A percentile compares a stretch with the other conserved stretches of the same genome.
Evolutionary conservation across 2,797 vertebrate genomes (phyloP).

Genomic region (Neosalanx taihuensis): DNA sequence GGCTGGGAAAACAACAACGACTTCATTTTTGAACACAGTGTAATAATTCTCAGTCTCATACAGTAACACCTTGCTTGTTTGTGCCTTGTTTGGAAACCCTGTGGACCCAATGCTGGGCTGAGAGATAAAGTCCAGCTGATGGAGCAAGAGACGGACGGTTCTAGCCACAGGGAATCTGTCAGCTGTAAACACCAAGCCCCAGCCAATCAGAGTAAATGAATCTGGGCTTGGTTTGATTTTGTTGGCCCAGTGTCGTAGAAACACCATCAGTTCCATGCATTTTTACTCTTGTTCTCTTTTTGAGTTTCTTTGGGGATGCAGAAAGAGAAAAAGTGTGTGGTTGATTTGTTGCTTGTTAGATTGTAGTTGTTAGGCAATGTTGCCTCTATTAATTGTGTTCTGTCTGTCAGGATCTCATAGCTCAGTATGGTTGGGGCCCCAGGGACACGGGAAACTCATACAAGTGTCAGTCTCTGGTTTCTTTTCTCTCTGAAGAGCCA

Average conservation of each 20-base stretch:
- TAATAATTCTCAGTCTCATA: neutral
- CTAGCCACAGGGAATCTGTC: neutral
- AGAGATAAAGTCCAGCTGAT: neutral
- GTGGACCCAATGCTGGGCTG: neutral
- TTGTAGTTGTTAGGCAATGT: neutral
- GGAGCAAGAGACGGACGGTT: neutral
- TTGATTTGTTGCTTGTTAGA: neutral
- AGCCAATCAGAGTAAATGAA: neutral
- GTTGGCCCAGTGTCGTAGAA: too few relatives aligned
- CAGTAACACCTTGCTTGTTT: too few relatives aligned
- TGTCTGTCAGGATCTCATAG: neutral
- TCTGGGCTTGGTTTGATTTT: too few relatives aligned
- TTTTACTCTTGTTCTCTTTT: neutral
- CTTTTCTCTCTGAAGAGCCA: too few relatives aligned
- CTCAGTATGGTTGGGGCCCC: too few relatives aligned
- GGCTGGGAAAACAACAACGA: neutral
- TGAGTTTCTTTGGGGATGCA: neutral
- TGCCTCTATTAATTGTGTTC: neutral
- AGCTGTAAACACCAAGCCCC: neutral
- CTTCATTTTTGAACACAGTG: neutral
- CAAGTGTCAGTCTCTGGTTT: too few relatives aligned
- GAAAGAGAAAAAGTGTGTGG: neutral
- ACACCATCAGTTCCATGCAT: neutral
- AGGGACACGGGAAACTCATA: too few relatives aligned
- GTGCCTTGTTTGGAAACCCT: neutral